A percentile compares a stretch with the other conserved stretches of the same genome.
These are phyloP conservation scores for Penaeus chinensis DNA, from an alignment of 1,140 invertebrate species.

Conservation along the genomic window DNA sequence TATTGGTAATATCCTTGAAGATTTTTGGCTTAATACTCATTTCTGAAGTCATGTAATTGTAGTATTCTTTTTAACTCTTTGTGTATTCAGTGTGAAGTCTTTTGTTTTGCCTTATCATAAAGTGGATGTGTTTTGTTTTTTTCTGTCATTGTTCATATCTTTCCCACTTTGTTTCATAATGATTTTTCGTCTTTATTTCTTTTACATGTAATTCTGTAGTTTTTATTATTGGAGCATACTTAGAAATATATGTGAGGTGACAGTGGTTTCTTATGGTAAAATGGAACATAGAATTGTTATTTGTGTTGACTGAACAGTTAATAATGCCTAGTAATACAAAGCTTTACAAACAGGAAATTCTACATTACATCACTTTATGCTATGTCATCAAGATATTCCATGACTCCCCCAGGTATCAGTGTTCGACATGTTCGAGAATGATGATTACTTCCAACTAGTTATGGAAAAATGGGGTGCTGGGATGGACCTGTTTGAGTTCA, in stretches of 20 bases:
- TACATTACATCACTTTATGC: not conserved
- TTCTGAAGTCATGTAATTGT: not conserved
- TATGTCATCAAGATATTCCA: not conserved
- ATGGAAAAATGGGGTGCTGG: conserved; percentile 85
- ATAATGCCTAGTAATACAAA: no score
- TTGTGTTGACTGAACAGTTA: no score
- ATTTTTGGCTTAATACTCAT: not conserved
- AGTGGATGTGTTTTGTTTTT: no score
- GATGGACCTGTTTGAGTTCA: conserved; percentile 85
- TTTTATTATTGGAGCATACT: not conserved
- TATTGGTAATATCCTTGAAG: not conserved
- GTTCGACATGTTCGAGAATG: conserved; percentile 80
- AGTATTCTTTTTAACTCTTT: not conserved
- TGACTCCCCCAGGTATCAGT: conserved; percentile 71
- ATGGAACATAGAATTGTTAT: not conserved
- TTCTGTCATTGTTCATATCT: no score
- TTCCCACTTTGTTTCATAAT: no score
- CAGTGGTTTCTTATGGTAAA: not conserved
- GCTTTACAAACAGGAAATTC: no score
- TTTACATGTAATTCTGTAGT: no score
- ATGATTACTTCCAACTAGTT: conserved; percentile 80
- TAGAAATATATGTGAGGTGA: conserved; percentile 4
- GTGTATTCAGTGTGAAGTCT: no score
- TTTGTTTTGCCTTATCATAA: no score
- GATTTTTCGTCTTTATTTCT: no score